Percentiles rank a stretch among this genome's conserved stretches.
Evolutionary conservation across 2,888 invertebrate species (phyloP).

Genomic region (Serrognathus titanus): DNA sequence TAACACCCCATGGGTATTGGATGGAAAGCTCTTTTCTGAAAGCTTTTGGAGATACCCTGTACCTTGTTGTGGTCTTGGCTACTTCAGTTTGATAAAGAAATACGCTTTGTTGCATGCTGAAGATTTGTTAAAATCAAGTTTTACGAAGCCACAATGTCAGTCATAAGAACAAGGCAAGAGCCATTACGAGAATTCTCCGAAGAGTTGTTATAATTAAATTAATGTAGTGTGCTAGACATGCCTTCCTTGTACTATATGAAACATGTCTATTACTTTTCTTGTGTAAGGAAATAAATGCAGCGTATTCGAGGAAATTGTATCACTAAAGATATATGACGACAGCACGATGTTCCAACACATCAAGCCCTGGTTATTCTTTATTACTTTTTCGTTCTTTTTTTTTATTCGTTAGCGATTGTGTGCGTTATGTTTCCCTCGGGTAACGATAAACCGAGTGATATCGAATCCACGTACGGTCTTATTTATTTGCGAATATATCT

Average conservation of each 20-base stretch:
- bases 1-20: too few relatives aligned
- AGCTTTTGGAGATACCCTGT: too few relatives aligned
- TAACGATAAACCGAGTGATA: neutral
- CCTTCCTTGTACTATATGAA: conserved; percentile 8
- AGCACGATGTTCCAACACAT: conserved; percentile 7
- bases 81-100: too few relatives aligned
- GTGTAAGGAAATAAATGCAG: conserved; percentile 12
- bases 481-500: neutral
- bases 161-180: conserved; percentile 3
- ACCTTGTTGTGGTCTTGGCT: too few relatives aligned
- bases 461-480: neutral
- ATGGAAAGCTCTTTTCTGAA: too few relatives aligned
- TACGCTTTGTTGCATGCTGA: too few relatives aligned
- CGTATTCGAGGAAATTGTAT: conserved; percentile 21
- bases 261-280: conserved; percentile 14
- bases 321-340: conserved; percentile 9
- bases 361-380: conserved; percentile 1
- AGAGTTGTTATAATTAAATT: conserved; percentile 22
- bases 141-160: conserved; percentile 7
- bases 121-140: neutral
- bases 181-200: conserved; percentile 16
- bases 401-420: neutral
- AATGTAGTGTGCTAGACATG: conserved; percentile 20
- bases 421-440: neutral
- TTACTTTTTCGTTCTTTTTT: neutral